Evolutionary conservation across 2,888 invertebrate species (phyloP).

Genomic region (Melanotus villosus): DNA sequence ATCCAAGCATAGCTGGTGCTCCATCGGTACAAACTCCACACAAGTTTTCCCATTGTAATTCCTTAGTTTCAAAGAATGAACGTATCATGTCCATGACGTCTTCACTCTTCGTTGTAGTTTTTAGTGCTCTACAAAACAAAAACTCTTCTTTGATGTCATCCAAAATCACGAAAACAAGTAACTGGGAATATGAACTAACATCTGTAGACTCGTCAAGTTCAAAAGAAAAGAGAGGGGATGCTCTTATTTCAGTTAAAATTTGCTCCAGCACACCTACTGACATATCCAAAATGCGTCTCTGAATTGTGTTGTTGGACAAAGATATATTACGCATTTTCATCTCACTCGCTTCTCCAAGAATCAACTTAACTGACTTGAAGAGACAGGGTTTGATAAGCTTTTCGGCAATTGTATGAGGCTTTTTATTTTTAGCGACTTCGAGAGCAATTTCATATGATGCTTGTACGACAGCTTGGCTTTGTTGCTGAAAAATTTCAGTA

Average conservation of each 20-base stretch:
- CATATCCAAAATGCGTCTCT: no score
- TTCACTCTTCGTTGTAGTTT: not conserved
- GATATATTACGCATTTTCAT: constrained; percentile 1
- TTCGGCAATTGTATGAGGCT: constrained; percentile 19
- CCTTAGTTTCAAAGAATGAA: not conserved
- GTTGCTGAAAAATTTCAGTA: constrained; percentile 11
- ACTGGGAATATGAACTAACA: not conserved
- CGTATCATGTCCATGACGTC: not conserved
- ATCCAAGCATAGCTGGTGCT: not conserved
- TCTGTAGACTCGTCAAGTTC: constrained; percentile 21
- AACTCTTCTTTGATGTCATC: no score
- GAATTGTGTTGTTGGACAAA: constrained; percentile 3
- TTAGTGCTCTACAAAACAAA: not conserved
- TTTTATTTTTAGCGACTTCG: constrained; percentile 27
- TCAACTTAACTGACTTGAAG: constrained; percentile 8
- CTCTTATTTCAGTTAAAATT: not conserved
- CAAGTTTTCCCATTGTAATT: not conserved
- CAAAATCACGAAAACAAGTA: no score
- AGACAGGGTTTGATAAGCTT: constrained; percentile 20
- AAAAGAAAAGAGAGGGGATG: constrained; percentile 3
- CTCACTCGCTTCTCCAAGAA: constrained; percentile 1
- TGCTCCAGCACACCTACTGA: not conserved
- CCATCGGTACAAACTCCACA: not conserved
- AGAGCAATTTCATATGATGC: constrained; percentile 25
- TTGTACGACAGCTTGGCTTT: constrained; percentile 7